Base-by-base conservation (phyloP, 2,888 invertebrate species). In the Dichetophora obliterata region DNA sequence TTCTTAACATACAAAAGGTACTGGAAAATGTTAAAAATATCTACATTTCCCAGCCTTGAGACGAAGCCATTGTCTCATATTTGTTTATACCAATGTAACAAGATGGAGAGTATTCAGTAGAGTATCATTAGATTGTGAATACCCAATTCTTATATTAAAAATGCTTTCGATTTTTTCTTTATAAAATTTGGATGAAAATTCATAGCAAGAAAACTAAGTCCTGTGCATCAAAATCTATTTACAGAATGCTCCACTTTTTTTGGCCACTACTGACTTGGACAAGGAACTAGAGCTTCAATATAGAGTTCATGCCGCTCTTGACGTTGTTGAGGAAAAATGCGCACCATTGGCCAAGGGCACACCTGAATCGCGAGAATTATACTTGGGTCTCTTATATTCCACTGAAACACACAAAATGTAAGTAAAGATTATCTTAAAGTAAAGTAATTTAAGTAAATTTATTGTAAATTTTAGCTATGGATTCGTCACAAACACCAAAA, bases 371-470 rank as follows among this genome's bases (percentile, higher is more conserved):
- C 91, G 97, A 80, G 98, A 98, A 88, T 91, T 98, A 3, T 98
- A 97, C 88, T 91, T 98, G 76, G 98, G 98, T 34, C 90, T 97
- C 80, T 91, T 98, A 8, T 97, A 97, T 89, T 95, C 98, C 0
- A 95, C 98, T 8, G 98, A 98, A 90, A 97, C 96, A 81, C 97
- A 97, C 90, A 98, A 97, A 93, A 96, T 98, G 98, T 98, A 92
- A 85, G 88, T 83, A 16, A 19, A 37, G 16, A 34, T 27, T 27
- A 11, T 50, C 11, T 69, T 54, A n/a, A 65, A 69, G 52, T 52
- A 43, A 0, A 8, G n/a, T 37, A 31, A 50, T 16, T 2, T 48
- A 6, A 31, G 54, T 66, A 24, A 1, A 11, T 11, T 27, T 48
- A 27, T 6, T 59, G 8, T 68, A 52, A 65, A 76, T 89, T 91